These are phyloP conservation scores for Drosophila stalkeri DNA, from an alignment of 2,888 invertebrate species.

Conservation along the genomic window DNA sequence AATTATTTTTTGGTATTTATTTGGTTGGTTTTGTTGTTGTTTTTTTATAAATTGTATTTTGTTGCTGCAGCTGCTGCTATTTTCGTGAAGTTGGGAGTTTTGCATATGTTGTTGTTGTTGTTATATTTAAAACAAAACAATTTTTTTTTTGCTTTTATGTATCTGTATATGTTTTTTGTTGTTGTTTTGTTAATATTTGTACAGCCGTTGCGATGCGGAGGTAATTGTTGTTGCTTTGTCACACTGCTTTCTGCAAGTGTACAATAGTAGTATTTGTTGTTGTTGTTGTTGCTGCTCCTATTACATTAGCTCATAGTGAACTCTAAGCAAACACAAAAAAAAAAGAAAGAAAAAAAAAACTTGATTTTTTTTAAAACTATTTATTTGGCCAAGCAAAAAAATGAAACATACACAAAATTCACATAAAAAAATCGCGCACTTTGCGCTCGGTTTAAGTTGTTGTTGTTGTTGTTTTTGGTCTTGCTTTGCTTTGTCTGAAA, in stretches of 20 bases:
- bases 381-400: neutral
- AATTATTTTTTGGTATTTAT: conserved; percentile 52
- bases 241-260: conserved; percentile 30
- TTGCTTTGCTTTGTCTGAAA: conserved; percentile 12
- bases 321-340: conserved; percentile 28
- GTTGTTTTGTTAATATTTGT: conserved; percentile 67
- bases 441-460: conserved; percentile 22
- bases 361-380: neutral
- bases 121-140: conserved; percentile 13
- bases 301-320: conserved; percentile 40
- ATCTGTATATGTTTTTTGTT: conserved; percentile 27
- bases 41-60: conserved; percentile 20
- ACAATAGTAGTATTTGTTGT: conserved; percentile 29
- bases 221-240: conserved; percentile 53
- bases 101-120: conserved; percentile 45
- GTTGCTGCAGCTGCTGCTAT: conserved; percentile 55
- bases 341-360: conserved; percentile 10
- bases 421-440: conserved; percentile 30
- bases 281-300: conserved; percentile 15
- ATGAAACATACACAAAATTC: conserved; percentile 14
- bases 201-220: conserved; percentile 66
- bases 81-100: conserved; percentile 32
- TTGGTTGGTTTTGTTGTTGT: conserved; percentile 42
- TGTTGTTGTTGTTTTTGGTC: conserved; percentile 1
- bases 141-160: conserved; percentile 11